Evolutionary conservation across 1,140 invertebrate species (phyloP), one percentile per base, ranked within the genome.

Genomic region (Drosophila busckii): DNA sequence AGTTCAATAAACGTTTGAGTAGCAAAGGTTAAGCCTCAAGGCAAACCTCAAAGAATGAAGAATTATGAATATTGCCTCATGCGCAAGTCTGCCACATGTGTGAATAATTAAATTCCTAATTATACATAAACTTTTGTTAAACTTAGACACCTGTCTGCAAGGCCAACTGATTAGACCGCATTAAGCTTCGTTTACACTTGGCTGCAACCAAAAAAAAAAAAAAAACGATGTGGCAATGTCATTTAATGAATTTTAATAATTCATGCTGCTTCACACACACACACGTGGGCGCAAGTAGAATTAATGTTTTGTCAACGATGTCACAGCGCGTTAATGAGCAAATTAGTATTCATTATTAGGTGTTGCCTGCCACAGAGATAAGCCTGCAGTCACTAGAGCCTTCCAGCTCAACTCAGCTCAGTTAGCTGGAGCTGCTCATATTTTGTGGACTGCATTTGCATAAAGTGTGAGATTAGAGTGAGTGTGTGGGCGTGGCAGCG

Each of bases 21-120:
- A 44, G 38, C 44, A 66, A 70, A 68, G 4, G 10, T 23, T 34
- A 22, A 53, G 46, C 50, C 54, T 45, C 35, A 61, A 56, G 46
- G 52, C 42, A 54, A 70, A 78, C 55, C 37, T 53, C 34, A 56
- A 42, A 78, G 35, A 35, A 70, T 62, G 41, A 80, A 56, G 65
- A 80, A 60, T 80, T 84, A 84, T 84, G 73, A 84, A 70, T 80
- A 84, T 84, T 80, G 71, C 49, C n/a, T n/a, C n/a, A 73, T 60
- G 50, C 45, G 3, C 16, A 66, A 48, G 52, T 56, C 41, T 31
- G 50, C 20, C 32, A 22, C 13, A 22, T 50, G 25, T 83, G 65
- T 85, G 78, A 85, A 85, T 85, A 85, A 85, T 85, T 85, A 85
- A 85, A 85, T 83, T 85, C 82, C 73, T 85, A 85, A 85, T 85